Percentiles rank a stretch among this genome's conserved stretches.
phyloP scores from a whole-genome alignment of 1,140 invertebrate species.

The Cyclina sinensis region DNA sequence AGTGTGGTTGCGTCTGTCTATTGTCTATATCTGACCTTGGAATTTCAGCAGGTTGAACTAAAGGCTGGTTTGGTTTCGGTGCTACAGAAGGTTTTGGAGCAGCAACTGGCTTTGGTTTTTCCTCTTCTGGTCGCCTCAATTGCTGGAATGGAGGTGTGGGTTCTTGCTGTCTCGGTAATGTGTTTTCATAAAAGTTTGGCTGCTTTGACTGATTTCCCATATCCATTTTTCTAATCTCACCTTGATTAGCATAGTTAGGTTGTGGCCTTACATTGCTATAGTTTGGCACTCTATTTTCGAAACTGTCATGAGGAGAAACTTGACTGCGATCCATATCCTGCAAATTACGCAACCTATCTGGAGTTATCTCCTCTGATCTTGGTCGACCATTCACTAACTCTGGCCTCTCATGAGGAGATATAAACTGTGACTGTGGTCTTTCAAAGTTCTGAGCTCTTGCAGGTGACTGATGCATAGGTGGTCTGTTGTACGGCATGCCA shows the following conservation, averaged over 20 bases:
- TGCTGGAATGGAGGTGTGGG: constrained; percentile 80
- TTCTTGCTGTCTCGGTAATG: constrained; percentile 76
- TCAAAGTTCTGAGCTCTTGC: constrained; percentile 71
- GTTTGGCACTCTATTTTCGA: constrained; percentile 72
- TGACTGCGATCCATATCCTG: constrained; percentile 74
- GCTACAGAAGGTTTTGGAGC: constrained; percentile 78
- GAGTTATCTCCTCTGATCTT: constrained; percentile 81
- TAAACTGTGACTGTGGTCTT: constrained; percentile 81
- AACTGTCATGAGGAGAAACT: constrained; percentile 73
- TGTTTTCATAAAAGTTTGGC: constrained; percentile 84
- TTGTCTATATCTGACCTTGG: constrained; percentile 78
- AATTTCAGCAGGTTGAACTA: constrained; percentile 77
- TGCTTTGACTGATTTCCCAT: constrained; percentile 78
- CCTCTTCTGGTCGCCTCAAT: constrained; percentile 69
- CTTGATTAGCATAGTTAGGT: constrained; percentile 73
- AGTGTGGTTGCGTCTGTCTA: constrained; percentile 79
- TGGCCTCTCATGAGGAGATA: constrained; percentile 70
- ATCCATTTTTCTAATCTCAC: constrained; percentile 75
- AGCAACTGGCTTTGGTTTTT: constrained; percentile 69
- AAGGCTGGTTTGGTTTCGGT: constrained; percentile 75
- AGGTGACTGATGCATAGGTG: constrained; percentile 43
- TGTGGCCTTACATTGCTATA: constrained; percentile 73
- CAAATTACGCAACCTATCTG: constrained; percentile 77
- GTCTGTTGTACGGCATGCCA: constrained; percentile 36
- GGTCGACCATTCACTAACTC: constrained; percentile 75